phyloP scores from a whole-genome alignment of 2,888 invertebrate species.

The Opisthograptis luteolata region DNA sequence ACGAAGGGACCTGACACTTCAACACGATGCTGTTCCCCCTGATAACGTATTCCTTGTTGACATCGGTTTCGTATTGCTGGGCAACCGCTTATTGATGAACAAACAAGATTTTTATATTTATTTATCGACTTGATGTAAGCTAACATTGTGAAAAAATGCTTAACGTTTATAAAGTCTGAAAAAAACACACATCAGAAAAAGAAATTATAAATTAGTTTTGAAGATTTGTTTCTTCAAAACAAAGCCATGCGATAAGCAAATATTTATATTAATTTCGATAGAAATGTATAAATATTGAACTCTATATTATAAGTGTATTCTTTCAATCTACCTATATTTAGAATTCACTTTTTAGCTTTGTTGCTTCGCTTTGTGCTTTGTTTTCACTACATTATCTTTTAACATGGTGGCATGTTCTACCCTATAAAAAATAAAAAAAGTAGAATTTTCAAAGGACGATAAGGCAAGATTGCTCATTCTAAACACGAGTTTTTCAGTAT shows the following conservation, averaged over 20 bases:
- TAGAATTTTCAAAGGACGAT: conserved; percentile 6
- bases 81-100: conserved; percentile 86
- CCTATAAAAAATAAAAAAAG: not conserved
- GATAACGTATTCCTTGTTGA: conserved; percentile 93
- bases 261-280: too few relatives aligned
- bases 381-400: too few relatives aligned
- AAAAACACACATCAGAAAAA: conserved; percentile 2
- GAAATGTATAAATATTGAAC: too few relatives aligned
- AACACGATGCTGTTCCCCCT: conserved; percentile 91
- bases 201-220: too few relatives aligned
- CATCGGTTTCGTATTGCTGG: conserved; percentile 92
- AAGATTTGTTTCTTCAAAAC: conserved; percentile 3
- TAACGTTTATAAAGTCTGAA: conserved; percentile 4
- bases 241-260: not conserved
- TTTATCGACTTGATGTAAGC: not conserved
- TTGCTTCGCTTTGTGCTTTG: too few relatives aligned
- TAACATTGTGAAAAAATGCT: not conserved
- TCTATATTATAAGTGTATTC: too few relatives aligned
- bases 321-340: too few relatives aligned
- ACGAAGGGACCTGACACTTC: conserved; percentile 93
- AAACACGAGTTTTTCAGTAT: conserved; percentile 6
- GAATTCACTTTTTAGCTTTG: not conserved
- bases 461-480: conserved; percentile 11
- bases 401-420: too few relatives aligned
- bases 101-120: conserved; percentile 28